Conservation (phyloP, 1,140 invertebrate species). For the Portunus trituberculatus region DNA sequence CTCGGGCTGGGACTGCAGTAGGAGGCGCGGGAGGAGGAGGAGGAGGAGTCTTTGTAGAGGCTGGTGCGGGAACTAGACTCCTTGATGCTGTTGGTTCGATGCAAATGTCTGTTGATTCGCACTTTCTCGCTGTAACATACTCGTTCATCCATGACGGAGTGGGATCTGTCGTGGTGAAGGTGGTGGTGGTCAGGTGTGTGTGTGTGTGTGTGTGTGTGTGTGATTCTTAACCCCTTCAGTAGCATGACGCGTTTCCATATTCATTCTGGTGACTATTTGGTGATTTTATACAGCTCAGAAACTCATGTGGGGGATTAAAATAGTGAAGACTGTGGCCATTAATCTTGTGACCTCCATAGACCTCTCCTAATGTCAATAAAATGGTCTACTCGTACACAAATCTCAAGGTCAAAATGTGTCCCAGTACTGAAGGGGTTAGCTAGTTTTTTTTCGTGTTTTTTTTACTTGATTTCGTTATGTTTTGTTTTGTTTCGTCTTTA, state of each 20-base stretch:
- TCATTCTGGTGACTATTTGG: no score
- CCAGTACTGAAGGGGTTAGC: no score
- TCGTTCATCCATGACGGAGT: constrained; percentile 68
- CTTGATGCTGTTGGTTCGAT: constrained; percentile 64
- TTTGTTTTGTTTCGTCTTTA: no score
- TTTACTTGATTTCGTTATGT: no score
- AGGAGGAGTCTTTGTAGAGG: background rate
- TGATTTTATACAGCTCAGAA: no score
- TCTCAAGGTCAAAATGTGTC: no score
- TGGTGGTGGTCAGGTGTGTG: background rate
- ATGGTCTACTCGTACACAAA: no score
- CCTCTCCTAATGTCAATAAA: no score
- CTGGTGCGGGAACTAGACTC: background rate
- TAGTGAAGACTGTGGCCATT: no score
- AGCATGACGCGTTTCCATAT: no score
- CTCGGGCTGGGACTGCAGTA: constrained; percentile 46
- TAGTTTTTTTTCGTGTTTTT: background rate
- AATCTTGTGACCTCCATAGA: no score
- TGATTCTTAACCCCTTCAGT: background rate
- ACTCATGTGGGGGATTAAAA: no score
- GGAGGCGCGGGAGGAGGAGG: background rate
- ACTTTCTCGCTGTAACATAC: constrained; percentile 52
- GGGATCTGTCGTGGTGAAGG: constrained; percentile 42
- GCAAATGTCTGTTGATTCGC: constrained; percentile 42
- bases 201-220: background rate